These are phyloP conservation scores for Apus apus DNA, from an alignment of 2,113 vertebrate species.

Conservation along the genomic window DNA sequence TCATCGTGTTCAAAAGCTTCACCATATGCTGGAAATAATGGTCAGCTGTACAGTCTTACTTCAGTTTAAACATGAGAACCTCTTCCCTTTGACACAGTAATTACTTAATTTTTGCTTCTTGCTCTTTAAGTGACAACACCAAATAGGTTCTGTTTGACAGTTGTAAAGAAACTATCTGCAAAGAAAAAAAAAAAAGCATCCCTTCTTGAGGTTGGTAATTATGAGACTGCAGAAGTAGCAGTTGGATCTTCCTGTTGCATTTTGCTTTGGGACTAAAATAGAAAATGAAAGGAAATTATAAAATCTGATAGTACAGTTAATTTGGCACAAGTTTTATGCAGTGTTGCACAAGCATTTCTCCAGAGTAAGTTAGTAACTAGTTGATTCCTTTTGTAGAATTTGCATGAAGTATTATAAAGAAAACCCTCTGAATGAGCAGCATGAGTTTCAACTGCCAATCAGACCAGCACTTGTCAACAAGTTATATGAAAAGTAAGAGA, in stretches of 20 bases:
- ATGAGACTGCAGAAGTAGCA: not conserved
- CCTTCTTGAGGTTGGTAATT: not conserved
- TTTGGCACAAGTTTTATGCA: not conserved
- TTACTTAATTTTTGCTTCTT: not conserved
- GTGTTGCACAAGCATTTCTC: not conserved
- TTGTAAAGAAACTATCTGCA: not conserved
- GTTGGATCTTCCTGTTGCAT: not conserved
- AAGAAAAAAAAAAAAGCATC: not conserved
- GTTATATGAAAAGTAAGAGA: constrained; percentile 89
- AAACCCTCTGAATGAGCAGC: constrained; percentile 86
- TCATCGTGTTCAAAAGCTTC: constrained; percentile 87
- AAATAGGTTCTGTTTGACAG: not conserved
- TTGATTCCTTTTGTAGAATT: constrained; percentile 74
- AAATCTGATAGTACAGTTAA: not conserved
- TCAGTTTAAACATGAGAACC: constrained; percentile 86
- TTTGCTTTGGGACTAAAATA: not conserved
- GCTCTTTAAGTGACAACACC: not conserved
- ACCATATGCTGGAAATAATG: constrained; percentile 93
- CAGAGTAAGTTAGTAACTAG: not conserved
- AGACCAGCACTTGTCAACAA: constrained; percentile 84
- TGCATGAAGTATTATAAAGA: constrained; percentile 93
- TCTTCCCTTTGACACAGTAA: constrained; percentile 93
- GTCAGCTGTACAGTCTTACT: constrained; percentile 87
- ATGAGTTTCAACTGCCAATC: constrained; percentile 88
- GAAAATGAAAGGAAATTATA: not conserved